phyloP scores from a whole-genome alignment of 2,888 invertebrate species.

The Teleogryllus oceanicus region DNA sequence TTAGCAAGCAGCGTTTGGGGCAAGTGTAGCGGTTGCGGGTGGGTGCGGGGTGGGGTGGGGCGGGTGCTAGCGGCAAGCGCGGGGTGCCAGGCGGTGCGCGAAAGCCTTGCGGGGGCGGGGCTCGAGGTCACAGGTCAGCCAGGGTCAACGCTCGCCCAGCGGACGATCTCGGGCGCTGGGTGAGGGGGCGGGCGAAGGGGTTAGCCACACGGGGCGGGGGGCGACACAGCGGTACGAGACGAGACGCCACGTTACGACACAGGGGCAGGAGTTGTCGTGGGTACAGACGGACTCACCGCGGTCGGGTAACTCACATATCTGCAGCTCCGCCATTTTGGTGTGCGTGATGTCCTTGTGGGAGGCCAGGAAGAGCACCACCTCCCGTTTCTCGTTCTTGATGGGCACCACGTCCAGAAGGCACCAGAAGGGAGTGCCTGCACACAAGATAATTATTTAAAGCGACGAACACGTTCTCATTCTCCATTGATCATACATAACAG shows the following conservation, averaged over 20 bases:
- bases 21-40: no score
- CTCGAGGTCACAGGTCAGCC: no score
- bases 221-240: background rate
- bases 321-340: slow-evolving; percentile 82
- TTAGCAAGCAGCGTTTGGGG: no score
- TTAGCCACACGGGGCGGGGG: background rate
- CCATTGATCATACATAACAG: no score
- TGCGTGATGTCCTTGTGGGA: slow-evolving; percentile 96
- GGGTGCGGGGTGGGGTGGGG: no score
- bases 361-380: slow-evolving; percentile 92
- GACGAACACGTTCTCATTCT: no score
- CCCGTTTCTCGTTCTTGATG: slow-evolving; percentile 96
- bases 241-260: background rate
- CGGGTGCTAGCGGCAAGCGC: no score
- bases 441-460: background rate
- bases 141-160: background rate
- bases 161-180: background rate
- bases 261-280: background rate
- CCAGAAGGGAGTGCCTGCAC: slow-evolving; percentile 86
- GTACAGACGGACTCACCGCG: slow-evolving; percentile 66
- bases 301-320: slow-evolving; percentile 76
- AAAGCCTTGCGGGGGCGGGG: no score
- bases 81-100: no score
- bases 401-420: slow-evolving; percentile 96
- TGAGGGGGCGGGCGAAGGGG: background rate